Conservation (phyloP, 2,888 invertebrate genomes). For the Caenorhabditis doughertyi region DNA sequence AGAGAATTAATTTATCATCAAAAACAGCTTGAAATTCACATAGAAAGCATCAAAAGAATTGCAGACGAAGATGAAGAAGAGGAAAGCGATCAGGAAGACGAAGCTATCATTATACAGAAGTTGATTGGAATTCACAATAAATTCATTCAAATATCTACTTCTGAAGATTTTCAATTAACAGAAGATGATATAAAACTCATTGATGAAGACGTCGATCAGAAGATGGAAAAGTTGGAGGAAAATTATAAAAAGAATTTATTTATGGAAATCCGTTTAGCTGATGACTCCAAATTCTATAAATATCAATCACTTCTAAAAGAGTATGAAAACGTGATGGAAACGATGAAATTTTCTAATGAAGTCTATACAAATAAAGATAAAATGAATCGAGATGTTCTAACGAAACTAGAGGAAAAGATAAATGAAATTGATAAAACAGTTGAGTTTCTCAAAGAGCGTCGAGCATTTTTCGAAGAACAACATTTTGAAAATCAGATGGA, state of each 20-base stretch:
- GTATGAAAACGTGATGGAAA: neutral
- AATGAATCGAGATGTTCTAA: too few species aligned
- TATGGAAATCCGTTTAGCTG: neutral
- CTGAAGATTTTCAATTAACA: neutral
- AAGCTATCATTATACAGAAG: neutral
- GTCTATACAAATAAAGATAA: neutral
- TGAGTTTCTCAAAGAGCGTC: neutral
- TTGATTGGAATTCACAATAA: neutral
- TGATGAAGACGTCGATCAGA: neutral
- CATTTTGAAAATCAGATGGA: neutral
- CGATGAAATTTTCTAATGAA: neutral
- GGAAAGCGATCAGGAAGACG: neutral
- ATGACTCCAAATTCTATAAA: neutral
- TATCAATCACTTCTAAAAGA: conserved; percentile 1
- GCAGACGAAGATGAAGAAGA: neutral
- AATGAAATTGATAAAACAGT: neutral
- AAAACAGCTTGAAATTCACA: neutral
- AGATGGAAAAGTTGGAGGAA: neutral
- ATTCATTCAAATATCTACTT: neutral
- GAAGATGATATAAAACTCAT: neutral
- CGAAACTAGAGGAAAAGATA: neutral
- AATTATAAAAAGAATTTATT: neutral
- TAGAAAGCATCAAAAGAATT: too few species aligned
- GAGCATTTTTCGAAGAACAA: neutral
- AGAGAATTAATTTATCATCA: neutral